Conservation (phyloP, 37 sponge, comb jelly and placozoan genomes). For the Crambe crambe region DNA sequence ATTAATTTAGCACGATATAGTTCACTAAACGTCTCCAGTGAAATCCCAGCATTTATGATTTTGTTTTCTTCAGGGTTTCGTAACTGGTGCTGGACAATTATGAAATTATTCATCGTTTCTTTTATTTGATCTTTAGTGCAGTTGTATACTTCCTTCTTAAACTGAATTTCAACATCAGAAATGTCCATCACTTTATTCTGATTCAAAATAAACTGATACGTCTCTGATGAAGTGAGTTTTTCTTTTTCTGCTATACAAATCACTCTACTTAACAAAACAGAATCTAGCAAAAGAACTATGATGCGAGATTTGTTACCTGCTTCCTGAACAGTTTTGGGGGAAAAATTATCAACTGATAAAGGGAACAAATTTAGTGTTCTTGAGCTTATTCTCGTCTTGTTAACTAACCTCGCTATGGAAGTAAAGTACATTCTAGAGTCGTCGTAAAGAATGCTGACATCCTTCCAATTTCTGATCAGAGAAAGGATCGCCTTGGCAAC, state of each 20-base stretch:
- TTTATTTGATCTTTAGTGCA: neutral
- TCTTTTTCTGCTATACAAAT: neutral
- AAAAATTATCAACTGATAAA: neutral
- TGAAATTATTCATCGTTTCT: neutral
- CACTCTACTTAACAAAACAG: neutral
- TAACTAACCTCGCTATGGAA: neutral
- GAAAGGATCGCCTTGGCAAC: neutral
- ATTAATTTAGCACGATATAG: neutral
- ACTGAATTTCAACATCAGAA: neutral
- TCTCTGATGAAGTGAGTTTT: neutral
- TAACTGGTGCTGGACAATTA: neutral
- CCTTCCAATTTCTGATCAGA: neutral
- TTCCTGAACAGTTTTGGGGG: neutral
- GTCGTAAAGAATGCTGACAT: neutral
- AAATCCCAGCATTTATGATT: neutral
- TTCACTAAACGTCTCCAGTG: neutral
- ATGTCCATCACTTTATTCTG: neutral
- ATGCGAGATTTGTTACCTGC: neutral
- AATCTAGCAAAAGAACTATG: neutral
- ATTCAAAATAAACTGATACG: neutral
- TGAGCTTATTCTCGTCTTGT: no score
- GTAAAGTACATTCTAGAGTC: neutral
- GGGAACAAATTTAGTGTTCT: neutral
- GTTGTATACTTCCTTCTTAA: no score
- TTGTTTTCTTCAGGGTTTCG: neutral